These are phyloP conservation scores for Drosophila ambigua DNA, from an alignment of 1,140 invertebrate species.

Conservation along the genomic window DNA sequence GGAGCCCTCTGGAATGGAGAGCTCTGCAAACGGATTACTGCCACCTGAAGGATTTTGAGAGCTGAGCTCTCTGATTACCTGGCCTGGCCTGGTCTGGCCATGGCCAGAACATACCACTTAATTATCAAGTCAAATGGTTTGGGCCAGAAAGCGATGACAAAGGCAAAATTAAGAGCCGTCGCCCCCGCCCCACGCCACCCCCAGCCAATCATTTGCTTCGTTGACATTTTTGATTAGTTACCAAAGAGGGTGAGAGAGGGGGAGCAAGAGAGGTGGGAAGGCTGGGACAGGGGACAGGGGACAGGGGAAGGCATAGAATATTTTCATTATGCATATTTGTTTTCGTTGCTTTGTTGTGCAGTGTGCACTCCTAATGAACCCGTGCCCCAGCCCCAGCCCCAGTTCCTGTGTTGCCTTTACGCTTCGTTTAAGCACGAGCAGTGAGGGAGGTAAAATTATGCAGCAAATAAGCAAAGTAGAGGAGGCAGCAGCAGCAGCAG, in stretches of 20 bases:
- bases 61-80: conserved; percentile 40
- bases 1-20: neutral
- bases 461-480: conserved; percentile 53
- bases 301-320: conserved; percentile 14
- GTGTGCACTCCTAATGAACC: conserved; percentile 52
- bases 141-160: conserved; percentile 48
- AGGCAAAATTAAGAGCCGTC: conserved; percentile 33
- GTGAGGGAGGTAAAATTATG: conserved; percentile 49
- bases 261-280: too few relatives aligned
- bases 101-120: conserved; percentile 18
- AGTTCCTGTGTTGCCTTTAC: conserved; percentile 40
- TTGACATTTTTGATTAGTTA: conserved; percentile 68
- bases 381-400: conserved; percentile 30
- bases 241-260: conserved; percentile 2
- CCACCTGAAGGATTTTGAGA: too few relatives aligned
- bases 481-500: conserved; percentile 28
- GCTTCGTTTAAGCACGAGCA: conserved; percentile 45
- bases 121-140: conserved; percentile 58
- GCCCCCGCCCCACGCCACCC: neutral
- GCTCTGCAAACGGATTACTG: conserved; percentile 6
- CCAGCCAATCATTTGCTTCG: conserved; percentile 56
- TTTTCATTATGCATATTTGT: conserved; percentile 61
- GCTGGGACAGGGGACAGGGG: too few relatives aligned
- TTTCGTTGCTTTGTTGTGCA: neutral
- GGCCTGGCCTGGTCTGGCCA: conserved; percentile 41